These are phyloP conservation scores for Drosophila heteroneura DNA, from an alignment of 2,888 invertebrate genomes.

Conservation along the genomic window DNA sequence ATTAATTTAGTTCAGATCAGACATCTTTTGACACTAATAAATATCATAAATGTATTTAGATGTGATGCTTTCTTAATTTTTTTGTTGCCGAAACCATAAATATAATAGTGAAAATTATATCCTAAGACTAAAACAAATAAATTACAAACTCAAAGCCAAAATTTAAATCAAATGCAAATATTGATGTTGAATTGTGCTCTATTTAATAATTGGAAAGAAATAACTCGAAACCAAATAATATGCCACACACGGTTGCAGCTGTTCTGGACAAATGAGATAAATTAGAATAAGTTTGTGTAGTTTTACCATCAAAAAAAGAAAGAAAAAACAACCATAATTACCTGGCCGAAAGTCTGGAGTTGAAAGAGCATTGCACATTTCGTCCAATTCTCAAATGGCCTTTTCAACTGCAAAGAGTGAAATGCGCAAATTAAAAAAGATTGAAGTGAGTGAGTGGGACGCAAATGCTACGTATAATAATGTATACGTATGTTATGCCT, in stretches of 20 bases:
- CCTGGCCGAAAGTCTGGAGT: slow-evolving; percentile 32
- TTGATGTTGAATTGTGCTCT: not conserved
- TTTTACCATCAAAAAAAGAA: not conserved
- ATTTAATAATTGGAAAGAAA: not conserved
- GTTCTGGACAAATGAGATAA: slow-evolving; percentile 36
- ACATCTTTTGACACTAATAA: not conserved
- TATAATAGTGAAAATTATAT: not conserved
- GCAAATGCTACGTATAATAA: slow-evolving; percentile 1
- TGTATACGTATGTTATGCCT: slow-evolving; percentile 9
- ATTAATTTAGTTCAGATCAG: not conserved
- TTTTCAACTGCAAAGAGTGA: slow-evolving; percentile 33
- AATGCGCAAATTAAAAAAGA: slow-evolving; percentile 60
- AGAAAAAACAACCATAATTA: slow-evolving; percentile 53
- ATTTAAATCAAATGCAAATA: not conserved
- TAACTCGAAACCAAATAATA: slow-evolving; percentile 5
- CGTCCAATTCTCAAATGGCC: slow-evolving; percentile 17
- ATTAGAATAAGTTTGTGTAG: slow-evolving; percentile 17
- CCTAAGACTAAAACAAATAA: not conserved
- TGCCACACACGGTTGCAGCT: slow-evolving; percentile 19
- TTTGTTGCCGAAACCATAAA: not conserved
- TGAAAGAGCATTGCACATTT: slow-evolving; percentile 51
- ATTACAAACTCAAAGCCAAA: not conserved
- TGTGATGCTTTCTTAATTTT: not conserved
- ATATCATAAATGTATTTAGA: not conserved
- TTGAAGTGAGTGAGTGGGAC: slow-evolving; percentile 11